Percentiles rank a stretch among this genome's conserved stretches.
phyloP scores from a whole-genome alignment of 30 jellyfish, hydroid and myxozoan genomes.

The Calvadosia cruxmelitensis region DNA sequence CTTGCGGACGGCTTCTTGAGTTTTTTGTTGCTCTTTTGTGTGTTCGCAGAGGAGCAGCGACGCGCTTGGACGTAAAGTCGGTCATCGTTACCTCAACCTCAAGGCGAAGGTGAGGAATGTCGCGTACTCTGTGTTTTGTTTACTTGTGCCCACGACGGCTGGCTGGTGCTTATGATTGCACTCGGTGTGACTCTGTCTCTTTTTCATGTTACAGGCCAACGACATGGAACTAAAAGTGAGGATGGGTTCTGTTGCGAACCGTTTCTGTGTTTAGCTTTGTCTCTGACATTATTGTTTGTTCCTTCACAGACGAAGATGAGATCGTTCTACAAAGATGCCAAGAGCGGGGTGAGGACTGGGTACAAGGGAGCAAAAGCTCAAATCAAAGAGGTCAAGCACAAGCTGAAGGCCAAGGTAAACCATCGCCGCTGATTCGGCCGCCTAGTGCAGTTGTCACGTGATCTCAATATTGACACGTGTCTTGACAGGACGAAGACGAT shows the following conservation, averaged over 20 bases:
- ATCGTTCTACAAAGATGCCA: conserved; percentile 38
- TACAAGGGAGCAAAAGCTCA: conserved; percentile 39
- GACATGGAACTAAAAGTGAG: conserved; percentile 37
- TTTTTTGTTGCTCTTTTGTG: too few species aligned
- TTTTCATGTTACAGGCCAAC: conserved; percentile 15
- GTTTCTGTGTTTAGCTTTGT: too few species aligned
- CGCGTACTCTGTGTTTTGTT: too few species aligned
- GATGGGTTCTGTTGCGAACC: too few species aligned
- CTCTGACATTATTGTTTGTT: too few species aligned
- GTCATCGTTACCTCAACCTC: neutral
- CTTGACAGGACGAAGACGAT: conserved; percentile 16
- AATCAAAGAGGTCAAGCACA: conserved; percentile 28
- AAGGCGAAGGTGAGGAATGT: neutral
- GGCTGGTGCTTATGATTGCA: too few species aligned
- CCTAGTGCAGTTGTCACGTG: neutral
- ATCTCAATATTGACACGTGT: neutral
- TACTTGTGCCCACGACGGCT: too few species aligned
- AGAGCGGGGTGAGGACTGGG: conserved; percentile 40
- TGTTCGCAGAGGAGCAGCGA: neutral
- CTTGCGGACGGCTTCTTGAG: neutral
- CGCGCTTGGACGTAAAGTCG: neutral
- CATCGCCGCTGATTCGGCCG: neutral
- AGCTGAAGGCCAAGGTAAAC: conserved; percentile 26
- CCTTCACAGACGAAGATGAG: conserved; percentile 18
- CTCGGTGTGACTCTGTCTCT: too few species aligned